A percentile compares a stretch with the other conserved stretches of the same genome.
phyloP scores from a whole-genome alignment of 2,888 invertebrate genomes.

The Ommatoiulus sabulosus region DNA sequence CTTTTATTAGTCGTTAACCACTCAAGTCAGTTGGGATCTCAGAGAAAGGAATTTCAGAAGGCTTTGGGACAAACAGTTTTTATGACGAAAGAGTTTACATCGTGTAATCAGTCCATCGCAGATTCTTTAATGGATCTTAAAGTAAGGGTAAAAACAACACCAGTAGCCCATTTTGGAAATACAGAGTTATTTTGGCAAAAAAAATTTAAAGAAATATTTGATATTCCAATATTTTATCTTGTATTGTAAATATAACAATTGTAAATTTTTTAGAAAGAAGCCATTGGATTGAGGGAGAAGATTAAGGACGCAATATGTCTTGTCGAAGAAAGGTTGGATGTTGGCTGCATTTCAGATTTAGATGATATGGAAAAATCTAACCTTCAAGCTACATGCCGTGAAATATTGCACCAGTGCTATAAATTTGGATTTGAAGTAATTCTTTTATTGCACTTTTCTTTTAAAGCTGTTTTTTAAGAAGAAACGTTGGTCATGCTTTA shows the following conservation, averaged over 20 bases:
- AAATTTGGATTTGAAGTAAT: slow-evolving; percentile 88
- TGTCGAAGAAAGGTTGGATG: slow-evolving; percentile 73
- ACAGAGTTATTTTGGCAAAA: no score
- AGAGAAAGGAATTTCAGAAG: slow-evolving; percentile 66
- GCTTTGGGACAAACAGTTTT: slow-evolving; percentile 64
- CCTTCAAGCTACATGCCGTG: slow-evolving; percentile 76
- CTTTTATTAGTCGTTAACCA: slow-evolving; percentile 69
- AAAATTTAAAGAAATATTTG: slow-evolving; percentile 15
- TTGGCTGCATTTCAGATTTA: slow-evolving; percentile 69
- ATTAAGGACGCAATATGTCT: slow-evolving; percentile 73
- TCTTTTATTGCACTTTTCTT: background rate
- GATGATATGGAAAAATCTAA: slow-evolving; percentile 74
- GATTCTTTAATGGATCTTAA: slow-evolving; percentile 75
- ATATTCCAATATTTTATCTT: background rate
- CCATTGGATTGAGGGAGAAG: slow-evolving; percentile 73
- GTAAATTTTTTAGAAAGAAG: slow-evolving; percentile 69
- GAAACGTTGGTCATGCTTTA: slow-evolving; percentile 23
- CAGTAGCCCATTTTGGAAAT: background rate
- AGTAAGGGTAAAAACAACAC: slow-evolving; percentile 63
- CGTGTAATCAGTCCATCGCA: slow-evolving; percentile 73
- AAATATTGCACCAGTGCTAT: slow-evolving; percentile 87
- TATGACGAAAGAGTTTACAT: slow-evolving; percentile 68
- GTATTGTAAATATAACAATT: no score
- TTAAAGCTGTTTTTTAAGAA: background rate
- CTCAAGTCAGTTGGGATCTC: slow-evolving; percentile 66